phyloP scores from a whole-genome alignment of 2,888 invertebrate species.

The Megaustenia siamemsis region DNA sequence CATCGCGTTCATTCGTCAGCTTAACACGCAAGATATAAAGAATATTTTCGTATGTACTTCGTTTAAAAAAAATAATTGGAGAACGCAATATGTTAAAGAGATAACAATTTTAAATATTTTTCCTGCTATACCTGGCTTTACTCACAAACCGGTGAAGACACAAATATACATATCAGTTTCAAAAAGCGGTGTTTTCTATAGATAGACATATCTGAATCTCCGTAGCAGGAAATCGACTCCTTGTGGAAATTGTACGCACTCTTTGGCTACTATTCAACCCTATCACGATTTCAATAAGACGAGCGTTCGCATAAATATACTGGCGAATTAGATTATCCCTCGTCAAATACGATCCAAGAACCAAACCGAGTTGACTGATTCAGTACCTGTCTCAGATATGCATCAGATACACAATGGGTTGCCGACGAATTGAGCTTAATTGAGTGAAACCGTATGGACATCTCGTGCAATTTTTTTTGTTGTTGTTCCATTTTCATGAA shows the following conservation, averaged over 20 bases:
- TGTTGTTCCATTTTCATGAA: neutral
- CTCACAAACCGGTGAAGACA: too few species aligned
- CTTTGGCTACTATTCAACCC: neutral
- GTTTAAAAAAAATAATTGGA: too few species aligned
- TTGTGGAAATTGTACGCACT: neutral
- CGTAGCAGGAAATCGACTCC: constrained; percentile 1
- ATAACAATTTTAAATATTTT: too few species aligned
- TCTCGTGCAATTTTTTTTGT: neutral
- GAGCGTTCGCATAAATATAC: neutral
- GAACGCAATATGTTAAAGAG: too few species aligned
- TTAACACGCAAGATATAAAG: too few species aligned
- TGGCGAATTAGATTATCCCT: neutral
- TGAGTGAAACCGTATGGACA: neutral
- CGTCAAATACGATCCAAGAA: neutral
- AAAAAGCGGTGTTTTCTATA: neutral
- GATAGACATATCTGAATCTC: neutral
- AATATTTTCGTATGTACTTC: too few species aligned
- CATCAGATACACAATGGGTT: neutral
- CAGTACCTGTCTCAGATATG: neutral
- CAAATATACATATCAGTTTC: neutral
- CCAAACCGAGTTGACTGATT: neutral
- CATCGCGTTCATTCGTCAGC: too few species aligned
- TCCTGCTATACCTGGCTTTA: too few species aligned
- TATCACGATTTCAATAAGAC: neutral
- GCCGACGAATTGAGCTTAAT: neutral